Base-by-base conservation (phyloP, 2,797 vertebrate genomes). In the Cryptoprocta ferox region DNA sequence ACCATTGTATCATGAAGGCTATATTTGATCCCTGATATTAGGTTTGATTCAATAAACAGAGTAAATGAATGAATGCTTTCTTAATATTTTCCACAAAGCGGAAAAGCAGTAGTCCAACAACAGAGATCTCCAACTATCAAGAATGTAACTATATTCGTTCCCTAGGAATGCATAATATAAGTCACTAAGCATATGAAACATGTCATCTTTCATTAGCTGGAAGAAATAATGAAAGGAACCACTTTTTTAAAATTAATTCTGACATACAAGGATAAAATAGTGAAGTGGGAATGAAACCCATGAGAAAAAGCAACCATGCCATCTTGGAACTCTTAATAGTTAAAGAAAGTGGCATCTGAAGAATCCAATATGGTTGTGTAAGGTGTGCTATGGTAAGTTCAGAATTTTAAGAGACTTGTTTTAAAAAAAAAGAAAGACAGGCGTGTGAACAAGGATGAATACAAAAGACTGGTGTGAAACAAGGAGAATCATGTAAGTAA, bases 401-500 rank as follows among this genome's bases (percentile, higher is more conserved):
- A 70, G 73, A 94, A 88, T 95, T 94, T 90, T 84, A 68, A 91
- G 91, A 85, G 45, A 71, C 39, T 76, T 73, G 4, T 65, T 83
- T n/a, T 3, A 84, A 91, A 86, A 80, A 70, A 59, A n/a, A 75
- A 81, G 9, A 85, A 94, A 92, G 65, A 89, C 92, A 89, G 89
- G 19, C 42, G 91, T 9, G 71, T 81, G 71, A 85, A 91, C 19
- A 50, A 66, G 71, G 39, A 93, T 68, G 84, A 91, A 89, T 86
- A 84, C n/a, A 65, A 75, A 92, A 95, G 61, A 89, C 28, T 63
- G 53, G 63, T 90, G 48, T 89, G 83, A 95, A 96, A 83, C 13
- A 71, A 96, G 68, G 83, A 97, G 75, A 95, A 79, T n/a, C 66
- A 24, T 68, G 50, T 84, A 95, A 90, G 95, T 63, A 82, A 96